Percentiles rank a stretch among this genome's conserved stretches.
Evolutionary conservation across 2,797 vertebrate species (phyloP).

Genomic region (Serranus cabrilla): DNA sequence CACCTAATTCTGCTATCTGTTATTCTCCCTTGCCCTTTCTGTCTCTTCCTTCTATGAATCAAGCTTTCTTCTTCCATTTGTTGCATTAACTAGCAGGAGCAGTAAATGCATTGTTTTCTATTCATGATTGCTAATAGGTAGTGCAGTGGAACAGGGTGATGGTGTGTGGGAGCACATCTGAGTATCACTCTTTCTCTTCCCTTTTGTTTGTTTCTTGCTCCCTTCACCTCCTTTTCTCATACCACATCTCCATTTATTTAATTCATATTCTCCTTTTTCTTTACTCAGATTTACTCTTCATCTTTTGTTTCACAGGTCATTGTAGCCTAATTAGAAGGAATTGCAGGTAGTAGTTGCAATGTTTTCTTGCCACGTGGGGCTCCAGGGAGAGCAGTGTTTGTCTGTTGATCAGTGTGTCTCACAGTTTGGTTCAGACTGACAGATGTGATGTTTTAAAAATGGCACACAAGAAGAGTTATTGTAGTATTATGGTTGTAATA

Average conservation of each 20-base stretch:
- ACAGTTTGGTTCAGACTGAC: background rate
- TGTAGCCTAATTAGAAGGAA: background rate
- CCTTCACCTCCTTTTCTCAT: background rate
- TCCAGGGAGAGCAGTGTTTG: background rate
- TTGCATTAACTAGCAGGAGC: conserved; percentile 3
- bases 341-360: background rate
- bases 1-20: background rate
- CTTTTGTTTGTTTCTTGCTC: background rate
- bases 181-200: conserved; percentile 2
- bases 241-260: background rate
- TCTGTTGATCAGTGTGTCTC: background rate
- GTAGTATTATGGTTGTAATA: background rate
- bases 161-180: conserved; percentile 11
- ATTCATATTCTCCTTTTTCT: background rate
- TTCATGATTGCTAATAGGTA: conserved; percentile 1
- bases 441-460: background rate
- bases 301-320: background rate
- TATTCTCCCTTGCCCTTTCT: background rate
- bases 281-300: background rate
- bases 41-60: background rate
- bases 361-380: background rate
- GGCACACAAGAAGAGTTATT: too few relatives aligned
- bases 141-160: background rate
- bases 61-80: background rate
- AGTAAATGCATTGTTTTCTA: conserved; percentile 2